Evolutionary conservation across 2,797 vertebrate species (phyloP).

Genomic region (Epinephelus coioides): DNA sequence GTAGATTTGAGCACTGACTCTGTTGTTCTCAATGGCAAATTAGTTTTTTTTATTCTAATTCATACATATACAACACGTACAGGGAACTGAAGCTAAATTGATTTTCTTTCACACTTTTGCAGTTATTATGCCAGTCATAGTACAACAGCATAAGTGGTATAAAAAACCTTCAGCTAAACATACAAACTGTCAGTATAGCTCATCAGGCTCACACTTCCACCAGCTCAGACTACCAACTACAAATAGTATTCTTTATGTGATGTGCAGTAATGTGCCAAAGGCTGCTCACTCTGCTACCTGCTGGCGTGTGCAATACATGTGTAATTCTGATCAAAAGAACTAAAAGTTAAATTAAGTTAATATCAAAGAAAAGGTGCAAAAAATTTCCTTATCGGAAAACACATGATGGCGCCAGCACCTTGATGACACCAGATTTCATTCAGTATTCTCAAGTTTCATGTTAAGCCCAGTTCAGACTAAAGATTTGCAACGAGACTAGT

Average conservation of each 20-base stretch:
- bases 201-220: too few relatives aligned
- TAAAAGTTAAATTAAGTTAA: background rate
- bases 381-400: background rate
- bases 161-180: background rate
- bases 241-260: background rate
- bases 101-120: slow-evolving; percentile 49
- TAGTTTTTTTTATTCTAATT: slow-evolving; percentile 27
- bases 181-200: background rate
- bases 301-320: background rate
- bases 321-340: background rate
- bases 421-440: too few relatives aligned
- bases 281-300: background rate
- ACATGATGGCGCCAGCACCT: too few relatives aligned
- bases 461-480: too few relatives aligned
- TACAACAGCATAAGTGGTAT: background rate
- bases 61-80: slow-evolving; percentile 22
- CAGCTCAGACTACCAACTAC: background rate
- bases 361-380: background rate
- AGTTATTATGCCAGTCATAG: background rate
- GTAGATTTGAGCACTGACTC: slow-evolving; percentile 30
- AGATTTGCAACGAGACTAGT: too few relatives aligned
- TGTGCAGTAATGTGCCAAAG: background rate
- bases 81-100: slow-evolving; percentile 37
- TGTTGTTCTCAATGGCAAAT: slow-evolving; percentile 17
- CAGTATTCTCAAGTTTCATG: too few relatives aligned